These are phyloP conservation scores for Pygoscelis antarcticus DNA, from an alignment of 2,113 vertebrate species.

Conservation along the genomic window DNA sequence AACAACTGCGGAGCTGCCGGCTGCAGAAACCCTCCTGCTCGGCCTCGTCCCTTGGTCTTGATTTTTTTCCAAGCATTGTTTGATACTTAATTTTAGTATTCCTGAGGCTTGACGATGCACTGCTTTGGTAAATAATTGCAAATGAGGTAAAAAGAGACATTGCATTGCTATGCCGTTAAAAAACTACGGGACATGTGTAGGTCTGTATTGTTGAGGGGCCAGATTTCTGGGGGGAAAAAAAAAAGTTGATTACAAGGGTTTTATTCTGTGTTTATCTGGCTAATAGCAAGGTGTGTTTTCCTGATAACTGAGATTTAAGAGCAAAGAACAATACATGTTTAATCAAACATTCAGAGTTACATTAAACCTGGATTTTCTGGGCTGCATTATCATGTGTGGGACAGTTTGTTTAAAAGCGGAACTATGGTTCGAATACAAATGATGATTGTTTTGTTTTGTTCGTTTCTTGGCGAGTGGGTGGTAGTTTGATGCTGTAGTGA, in stretches of 20 bases:
- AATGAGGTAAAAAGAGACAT: background rate
- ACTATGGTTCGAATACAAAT: background rate
- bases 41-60: background rate
- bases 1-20: background rate
- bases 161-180: background rate
- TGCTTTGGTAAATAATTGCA: background rate
- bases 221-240: background rate
- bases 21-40: background rate
- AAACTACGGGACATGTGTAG: rapidly evolving
- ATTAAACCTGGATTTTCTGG: background rate
- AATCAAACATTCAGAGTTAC: background rate
- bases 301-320: background rate
- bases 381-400: rapidly evolving
- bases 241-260: background rate
- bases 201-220: background rate
- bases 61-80: background rate
- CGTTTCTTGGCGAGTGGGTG: background rate
- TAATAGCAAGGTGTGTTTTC: background rate
- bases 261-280: background rate
- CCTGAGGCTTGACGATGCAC: background rate
- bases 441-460: background rate
- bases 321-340: background rate
- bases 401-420: background rate
- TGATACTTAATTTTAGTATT: background rate
- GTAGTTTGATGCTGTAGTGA: background rate